Conservation (phyloP, 2,113 vertebrate genomes). For the Podiceps cristatus region DNA sequence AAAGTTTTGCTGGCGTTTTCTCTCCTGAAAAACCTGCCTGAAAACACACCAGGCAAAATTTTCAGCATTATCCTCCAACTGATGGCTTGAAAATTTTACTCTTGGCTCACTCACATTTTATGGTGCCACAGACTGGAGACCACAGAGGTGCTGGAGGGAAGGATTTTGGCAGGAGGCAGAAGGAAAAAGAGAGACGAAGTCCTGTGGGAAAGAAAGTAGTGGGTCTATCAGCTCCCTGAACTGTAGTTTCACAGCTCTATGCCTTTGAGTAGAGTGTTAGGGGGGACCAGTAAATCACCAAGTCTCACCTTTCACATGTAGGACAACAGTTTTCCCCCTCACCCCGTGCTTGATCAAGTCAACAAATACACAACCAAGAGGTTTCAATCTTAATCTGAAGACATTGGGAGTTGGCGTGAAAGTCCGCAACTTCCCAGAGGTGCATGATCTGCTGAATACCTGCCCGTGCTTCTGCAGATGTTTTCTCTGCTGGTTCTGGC, state of each 20-base stretch:
- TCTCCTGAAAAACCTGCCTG: neutral
- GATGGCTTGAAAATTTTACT: neutral
- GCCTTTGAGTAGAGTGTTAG: neutral
- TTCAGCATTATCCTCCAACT: fast-evolving
- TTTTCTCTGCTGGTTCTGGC: neutral
- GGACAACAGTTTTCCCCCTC: neutral
- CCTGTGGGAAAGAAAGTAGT: neutral
- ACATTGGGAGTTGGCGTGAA: neutral
- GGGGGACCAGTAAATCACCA: neutral
- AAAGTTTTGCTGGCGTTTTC: neutral
- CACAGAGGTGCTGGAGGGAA: neutral
- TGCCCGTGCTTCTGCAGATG: neutral
- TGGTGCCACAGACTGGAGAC: neutral
- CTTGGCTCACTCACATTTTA: fast-evolving
- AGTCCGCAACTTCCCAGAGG: neutral
- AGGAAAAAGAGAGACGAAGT: neutral
- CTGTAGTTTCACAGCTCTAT: neutral
- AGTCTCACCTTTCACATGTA: neutral
- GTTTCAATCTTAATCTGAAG: neutral
- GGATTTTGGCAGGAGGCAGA: neutral
- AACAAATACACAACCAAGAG: neutral
- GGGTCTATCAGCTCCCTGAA: neutral
- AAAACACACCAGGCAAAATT: neutral
- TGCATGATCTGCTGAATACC: fast-evolving
- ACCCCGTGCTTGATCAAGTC: neutral